Evolutionary conservation across 1,140 invertebrate genomes (phyloP).

Genomic region (Saxidomus purpurata): DNA sequence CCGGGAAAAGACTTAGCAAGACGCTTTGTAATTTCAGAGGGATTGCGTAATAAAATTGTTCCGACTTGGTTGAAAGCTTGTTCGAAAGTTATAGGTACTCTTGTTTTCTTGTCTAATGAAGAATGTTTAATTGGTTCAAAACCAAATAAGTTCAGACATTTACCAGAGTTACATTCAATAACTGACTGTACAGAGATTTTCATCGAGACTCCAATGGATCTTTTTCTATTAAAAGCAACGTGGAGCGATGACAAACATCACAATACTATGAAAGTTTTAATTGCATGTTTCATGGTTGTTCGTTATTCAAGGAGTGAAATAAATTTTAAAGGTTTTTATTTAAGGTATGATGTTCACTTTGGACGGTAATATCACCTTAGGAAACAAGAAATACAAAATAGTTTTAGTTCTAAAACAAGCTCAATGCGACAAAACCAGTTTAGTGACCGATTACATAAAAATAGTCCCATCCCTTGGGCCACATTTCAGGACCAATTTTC

Average conservation of each 20-base stretch:
- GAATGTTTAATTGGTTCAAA: conserved; percentile 37
- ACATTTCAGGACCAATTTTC: too few relatives aligned
- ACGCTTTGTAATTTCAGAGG: conserved; percentile 47
- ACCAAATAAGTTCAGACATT: conserved; percentile 15
- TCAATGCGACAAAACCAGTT: too few relatives aligned
- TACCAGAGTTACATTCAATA: conserved; percentile 46
- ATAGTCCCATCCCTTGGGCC: too few relatives aligned
- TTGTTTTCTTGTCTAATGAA: conserved; percentile 15
- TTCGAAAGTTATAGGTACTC: background rate
- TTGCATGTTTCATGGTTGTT: too few relatives aligned
- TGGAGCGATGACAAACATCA: conserved; percentile 64
- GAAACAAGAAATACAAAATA: too few relatives aligned
- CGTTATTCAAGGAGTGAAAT: conserved; percentile 43
- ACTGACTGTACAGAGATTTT: conserved; percentile 54
- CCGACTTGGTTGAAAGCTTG: conserved; percentile 42
- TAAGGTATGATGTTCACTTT: too few relatives aligned
- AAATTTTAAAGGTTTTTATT: too few relatives aligned
- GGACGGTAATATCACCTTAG: too few relatives aligned
- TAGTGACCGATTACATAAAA: too few relatives aligned
- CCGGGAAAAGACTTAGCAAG: conserved; percentile 37
- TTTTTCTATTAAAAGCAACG: conserved; percentile 46
- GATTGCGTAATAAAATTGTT: conserved; percentile 30
- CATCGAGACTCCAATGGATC: conserved; percentile 50
- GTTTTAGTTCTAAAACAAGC: too few relatives aligned
- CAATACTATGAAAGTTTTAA: conserved; percentile 45